phyloP scores from a whole-genome alignment of 2,797 vertebrate species.

The Prunella strophiata region DNA sequence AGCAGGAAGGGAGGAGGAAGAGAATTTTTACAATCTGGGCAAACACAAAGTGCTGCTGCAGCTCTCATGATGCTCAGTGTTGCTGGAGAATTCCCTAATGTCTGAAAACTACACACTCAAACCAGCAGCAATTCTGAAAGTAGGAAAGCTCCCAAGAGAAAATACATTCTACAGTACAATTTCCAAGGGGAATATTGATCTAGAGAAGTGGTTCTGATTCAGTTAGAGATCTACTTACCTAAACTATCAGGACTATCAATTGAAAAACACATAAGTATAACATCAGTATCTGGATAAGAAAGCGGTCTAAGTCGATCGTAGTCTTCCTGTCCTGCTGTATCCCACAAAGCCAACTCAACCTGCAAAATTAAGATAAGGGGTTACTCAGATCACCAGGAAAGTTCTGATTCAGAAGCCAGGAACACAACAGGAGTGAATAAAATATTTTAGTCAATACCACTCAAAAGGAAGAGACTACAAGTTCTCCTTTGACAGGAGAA shows the following conservation, averaged over 20 bases:
- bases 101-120: neutral
- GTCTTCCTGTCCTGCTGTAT: conserved; percentile 98
- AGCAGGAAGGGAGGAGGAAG: neutral
- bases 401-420: neutral
- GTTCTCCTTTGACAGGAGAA: neutral
- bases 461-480: neutral
- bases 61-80: neutral
- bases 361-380: conserved; percentile 57
- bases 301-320: conserved; percentile 97
- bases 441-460: neutral
- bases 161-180: neutral
- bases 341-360: conserved; percentile 98
- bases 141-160: neutral
- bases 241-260: conserved; percentile 99
- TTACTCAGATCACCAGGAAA: neutral
- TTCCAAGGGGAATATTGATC: neutral
- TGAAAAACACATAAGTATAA: conserved; percentile 99
- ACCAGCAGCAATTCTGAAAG: neutral
- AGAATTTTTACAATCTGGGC: neutral
- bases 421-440: neutral
- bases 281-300: conserved; percentile 98
- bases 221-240: conserved; percentile 80
- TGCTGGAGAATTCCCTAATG: neutral
- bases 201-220: neutral
- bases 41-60: neutral